phyloP scores from a whole-genome alignment of 2,113 vertebrate species.

The Podiceps cristatus region DNA sequence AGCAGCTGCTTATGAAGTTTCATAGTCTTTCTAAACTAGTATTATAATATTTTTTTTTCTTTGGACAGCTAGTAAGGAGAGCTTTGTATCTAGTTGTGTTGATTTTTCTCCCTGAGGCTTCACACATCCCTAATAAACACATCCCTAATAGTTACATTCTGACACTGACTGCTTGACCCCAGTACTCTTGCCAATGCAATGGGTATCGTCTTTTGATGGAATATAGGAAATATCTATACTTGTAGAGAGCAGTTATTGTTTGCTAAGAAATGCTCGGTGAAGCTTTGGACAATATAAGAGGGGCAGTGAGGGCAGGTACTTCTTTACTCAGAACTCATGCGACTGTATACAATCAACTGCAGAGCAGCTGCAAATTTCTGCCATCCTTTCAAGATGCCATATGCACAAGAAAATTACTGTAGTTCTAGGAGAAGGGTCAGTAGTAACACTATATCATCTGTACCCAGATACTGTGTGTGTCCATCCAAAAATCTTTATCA shows the following conservation, averaged over 20 bases:
- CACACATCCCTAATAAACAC: accelerated
- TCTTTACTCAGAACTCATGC: background rate
- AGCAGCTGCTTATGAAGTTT: background rate
- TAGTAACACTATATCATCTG: background rate
- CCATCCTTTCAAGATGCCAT: background rate
- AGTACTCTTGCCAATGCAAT: background rate
- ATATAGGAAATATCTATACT: background rate
- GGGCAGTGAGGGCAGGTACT: background rate
- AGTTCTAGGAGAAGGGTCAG: background rate
- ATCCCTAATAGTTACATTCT: accelerated
- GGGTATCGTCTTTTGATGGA: background rate
- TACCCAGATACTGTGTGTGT: background rate
- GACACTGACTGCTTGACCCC: background rate
- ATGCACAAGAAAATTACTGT: background rate
- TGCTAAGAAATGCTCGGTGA: background rate
- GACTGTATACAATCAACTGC: background rate
- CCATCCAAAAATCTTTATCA: background rate
- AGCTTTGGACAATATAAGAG: background rate
- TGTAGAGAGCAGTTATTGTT: background rate
- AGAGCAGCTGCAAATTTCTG: background rate
- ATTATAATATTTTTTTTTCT: background rate
- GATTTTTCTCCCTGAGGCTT: background rate
- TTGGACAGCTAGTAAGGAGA: background rate
- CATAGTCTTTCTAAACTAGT: background rate
- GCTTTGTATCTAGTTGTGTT: background rate